phyloP scores from a whole-genome alignment of 92 coral and sea anemone genomes.

The Parazoanthus atlanticus region DNA sequence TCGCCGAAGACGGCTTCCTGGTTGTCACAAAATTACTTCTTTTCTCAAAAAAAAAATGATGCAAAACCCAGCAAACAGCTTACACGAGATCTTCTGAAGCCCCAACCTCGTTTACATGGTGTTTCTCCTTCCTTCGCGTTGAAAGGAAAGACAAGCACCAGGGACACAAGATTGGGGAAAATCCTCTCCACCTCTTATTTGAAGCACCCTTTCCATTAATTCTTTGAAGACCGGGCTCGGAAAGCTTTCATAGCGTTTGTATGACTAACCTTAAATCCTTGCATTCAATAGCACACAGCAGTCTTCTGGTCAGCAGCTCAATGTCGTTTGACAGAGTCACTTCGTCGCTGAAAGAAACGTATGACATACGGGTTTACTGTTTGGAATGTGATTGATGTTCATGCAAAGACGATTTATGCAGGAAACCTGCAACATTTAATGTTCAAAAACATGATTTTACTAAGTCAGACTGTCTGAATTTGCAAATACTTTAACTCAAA shows the following conservation, averaged over 20 bases:
- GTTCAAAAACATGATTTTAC: too few relatives aligned
- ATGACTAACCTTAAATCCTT: slow-evolving; percentile 66
- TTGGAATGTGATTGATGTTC: too few relatives aligned
- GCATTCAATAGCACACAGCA: slow-evolving; percentile 64
- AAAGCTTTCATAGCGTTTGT: not conserved
- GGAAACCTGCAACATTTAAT: too few relatives aligned
- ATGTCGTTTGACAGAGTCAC: slow-evolving; percentile 25
- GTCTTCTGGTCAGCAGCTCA: slow-evolving; percentile 54
- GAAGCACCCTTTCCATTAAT: not conserved
- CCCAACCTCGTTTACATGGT: too few relatives aligned
- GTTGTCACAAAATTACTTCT: not conserved
- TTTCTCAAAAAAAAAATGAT: too few relatives aligned
- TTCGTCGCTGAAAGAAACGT: slow-evolving; percentile 10
- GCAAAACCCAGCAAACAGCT: not conserved
- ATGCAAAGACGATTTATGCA: too few relatives aligned
- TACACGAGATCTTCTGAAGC: too few relatives aligned
- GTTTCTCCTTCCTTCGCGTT: too few relatives aligned
- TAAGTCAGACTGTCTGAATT: too few relatives aligned
- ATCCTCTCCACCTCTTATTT: not conserved
- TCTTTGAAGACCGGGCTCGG: not conserved
- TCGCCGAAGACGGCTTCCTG: too few relatives aligned
- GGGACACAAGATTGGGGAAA: not conserved
- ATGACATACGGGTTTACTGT: too few relatives aligned
- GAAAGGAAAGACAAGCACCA: not conserved
- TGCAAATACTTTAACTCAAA: too few relatives aligned